Conservation (phyloP, 2,888 invertebrate species). For the Calliopum simillimum region DNA sequence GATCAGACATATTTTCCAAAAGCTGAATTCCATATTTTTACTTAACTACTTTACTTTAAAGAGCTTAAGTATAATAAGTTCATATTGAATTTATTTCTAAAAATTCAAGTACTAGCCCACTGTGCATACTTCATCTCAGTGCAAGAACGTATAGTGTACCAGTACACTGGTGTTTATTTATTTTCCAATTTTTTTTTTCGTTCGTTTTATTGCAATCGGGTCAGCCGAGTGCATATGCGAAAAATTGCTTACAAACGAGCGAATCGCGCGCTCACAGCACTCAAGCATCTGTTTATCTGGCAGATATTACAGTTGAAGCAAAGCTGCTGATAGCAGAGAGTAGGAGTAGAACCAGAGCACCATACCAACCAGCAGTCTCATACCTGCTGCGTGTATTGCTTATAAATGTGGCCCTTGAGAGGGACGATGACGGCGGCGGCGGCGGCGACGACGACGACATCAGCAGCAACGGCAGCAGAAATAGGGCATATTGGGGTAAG, state of each 20-base stretch:
- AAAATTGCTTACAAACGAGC: constrained; percentile 39
- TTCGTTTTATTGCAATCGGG: background rate
- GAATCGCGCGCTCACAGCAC: background rate
- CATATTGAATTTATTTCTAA: too few species aligned
- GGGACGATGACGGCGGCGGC: background rate
- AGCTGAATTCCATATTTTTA: too few species aligned
- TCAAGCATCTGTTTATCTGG: background rate
- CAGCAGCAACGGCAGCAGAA: background rate
- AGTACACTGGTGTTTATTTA: background rate
- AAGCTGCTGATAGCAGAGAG: background rate
- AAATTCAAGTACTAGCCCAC: too few species aligned
- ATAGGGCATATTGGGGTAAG: background rate
- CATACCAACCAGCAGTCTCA: background rate
- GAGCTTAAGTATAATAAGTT: too few species aligned
- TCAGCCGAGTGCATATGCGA: constrained; percentile 28
- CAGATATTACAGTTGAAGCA: background rate
- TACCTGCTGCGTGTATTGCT: background rate
- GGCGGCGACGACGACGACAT: background rate
- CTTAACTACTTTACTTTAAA: too few species aligned
- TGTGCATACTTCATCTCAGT: too few species aligned
- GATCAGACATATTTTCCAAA: too few species aligned
- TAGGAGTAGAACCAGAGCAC: background rate
- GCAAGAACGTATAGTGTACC: too few species aligned
- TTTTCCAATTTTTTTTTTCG: background rate
- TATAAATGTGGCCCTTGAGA: constrained; percentile 3